Base-by-base conservation (phyloP, 2,113 vertebrate species). In the Motacilla tschutschensis region DNA sequence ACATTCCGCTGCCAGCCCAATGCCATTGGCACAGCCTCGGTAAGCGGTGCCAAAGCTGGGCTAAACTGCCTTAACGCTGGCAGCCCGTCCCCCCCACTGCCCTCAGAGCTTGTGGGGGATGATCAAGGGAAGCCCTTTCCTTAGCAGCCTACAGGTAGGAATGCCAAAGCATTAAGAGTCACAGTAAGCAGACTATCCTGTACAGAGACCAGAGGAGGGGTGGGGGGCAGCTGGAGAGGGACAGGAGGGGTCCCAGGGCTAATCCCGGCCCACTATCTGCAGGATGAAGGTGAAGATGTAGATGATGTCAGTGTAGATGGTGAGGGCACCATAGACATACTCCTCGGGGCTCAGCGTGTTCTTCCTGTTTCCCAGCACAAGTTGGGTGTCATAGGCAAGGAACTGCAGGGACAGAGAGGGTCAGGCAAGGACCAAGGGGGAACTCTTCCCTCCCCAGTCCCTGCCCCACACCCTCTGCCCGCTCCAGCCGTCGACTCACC, bases 261-360 rank as follows among this genome's bases (percentile, higher is more conserved):
- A 88, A 76, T 95, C 91, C n/a, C 95, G 94, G 55, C 99, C 98
- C 15, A 98, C 85, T 10, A 99, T 79, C 96, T 99, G 98, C 81
- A 99, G 96, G 66, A 99, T 94, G 92, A 98, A 98, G 67, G 98
- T 97, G 86, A 99, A 99, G 95, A 99, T 99, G 87, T 99, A 98
- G 78, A 99, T 62, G 4, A 99, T 98, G 80, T 99, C 98, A 0
- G 98, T 97, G 94, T 99, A 99, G 91, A 99, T 98, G 55, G 98
- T 98, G 48, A 99, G 97, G 2, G 99, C 98, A 2, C 98, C 99
- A 0, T 97, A 99, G 87, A 99, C 28, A 17, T 99, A 99, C 72
- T 99, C 99, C 94, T 99, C 99, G 0, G 99, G 98, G 89, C 97
- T 98, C 89, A 99, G 96, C 4, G 98, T 95, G 57, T 98, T 88